Base-by-base conservation (phyloP, 2,797 vertebrate species). In the Nyctibius grandis region DNA sequence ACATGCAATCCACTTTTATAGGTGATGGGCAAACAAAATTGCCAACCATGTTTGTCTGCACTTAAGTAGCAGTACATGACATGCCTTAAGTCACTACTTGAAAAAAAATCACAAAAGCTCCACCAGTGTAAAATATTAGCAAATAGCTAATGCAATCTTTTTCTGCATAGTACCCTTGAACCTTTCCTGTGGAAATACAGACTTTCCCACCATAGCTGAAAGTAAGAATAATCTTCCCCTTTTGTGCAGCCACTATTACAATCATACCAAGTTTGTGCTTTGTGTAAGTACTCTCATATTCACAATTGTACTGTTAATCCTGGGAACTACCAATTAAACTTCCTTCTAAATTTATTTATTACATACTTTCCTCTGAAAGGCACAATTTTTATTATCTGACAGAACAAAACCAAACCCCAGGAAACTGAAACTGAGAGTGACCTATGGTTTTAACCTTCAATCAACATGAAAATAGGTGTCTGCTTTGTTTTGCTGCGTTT, bases 351-450 rank as follows among this genome's bases (percentile, higher is more conserved):
- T 96, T 95, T 97, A 96, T 94, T 95, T 96, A 94, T 91, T 93
- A 86, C 91, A 93, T 72, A 81, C 45, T 95, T 96, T 95, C 93
- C 83, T 88, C 84, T 93, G 80, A 85, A 97, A 97, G 97, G 85
- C 29, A 95, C 50, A 74, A 60, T 96, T 97, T 97, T 97, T 96
- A 95, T 96, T 96, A 94, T 93, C 91, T 96, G 93, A 94, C 90
- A 67, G 40, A 83, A 76, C 12, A 95, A 97, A 95, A 85, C n/a
- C 64, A 97, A 85, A 80, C 26, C 7, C 12, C 87, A 89, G 96
- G 91, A 97, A 97, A 95, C 89, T 93, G 94, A 97, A 97, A 95
- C 89, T 82, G 78, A 90, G 88, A 96, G 73, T 96, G 95, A 97
- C 95, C 95, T 97, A 97, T 95, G 94, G 95, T 95, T 97, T 97